A percentile compares a stretch with the other conserved stretches of the same genome.
Evolutionary conservation across 2,888 invertebrate species (phyloP).

Genomic region (Calliphora vomitoria): DNA sequence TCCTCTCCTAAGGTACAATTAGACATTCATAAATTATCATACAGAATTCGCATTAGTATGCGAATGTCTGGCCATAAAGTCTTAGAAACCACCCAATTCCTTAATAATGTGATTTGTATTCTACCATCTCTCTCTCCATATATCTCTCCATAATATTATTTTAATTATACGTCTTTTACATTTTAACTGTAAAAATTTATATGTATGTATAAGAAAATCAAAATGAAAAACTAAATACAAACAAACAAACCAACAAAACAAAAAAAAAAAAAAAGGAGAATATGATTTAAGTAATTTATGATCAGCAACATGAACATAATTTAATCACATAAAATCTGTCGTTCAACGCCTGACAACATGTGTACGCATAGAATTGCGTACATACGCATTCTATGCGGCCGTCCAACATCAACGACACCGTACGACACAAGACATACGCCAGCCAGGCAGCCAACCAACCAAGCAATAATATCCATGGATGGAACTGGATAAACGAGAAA

Average conservation of each 20-base stretch:
- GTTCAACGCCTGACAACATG: slow-evolving; percentile 66
- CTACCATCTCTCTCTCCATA: neutral
- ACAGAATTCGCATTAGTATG: neutral
- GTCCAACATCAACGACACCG: slow-evolving; percentile 6
- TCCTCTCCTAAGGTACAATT: slow-evolving; percentile 29
- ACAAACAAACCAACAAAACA: neutral
- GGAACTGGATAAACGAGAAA: slow-evolving; percentile 77
- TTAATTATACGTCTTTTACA: slow-evolving; percentile 52
- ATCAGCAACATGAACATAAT: slow-evolving; percentile 64
- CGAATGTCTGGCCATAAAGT: neutral
- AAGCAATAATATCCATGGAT: neutral
- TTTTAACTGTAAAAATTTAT: slow-evolving; percentile 56
- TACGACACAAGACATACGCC: neutral
- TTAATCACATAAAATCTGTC: slow-evolving; percentile 68
- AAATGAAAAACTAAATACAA: neutral
- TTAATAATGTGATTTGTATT: slow-evolving; percentile 9
- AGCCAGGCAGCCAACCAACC: slow-evolving; percentile 5
- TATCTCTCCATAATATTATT: slow-evolving; percentile 44
- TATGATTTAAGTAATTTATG: slow-evolving; percentile 64
- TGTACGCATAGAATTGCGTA: slow-evolving; percentile 41
- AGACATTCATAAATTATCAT: slow-evolving; percentile 28
- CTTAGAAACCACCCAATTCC: slow-evolving; percentile 30
- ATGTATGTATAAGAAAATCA: slow-evolving; percentile 9
- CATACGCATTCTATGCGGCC: slow-evolving; percentile 22
- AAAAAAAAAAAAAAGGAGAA: neutral